phyloP scores from a whole-genome alignment of 1,140 invertebrate genomes.

The Lutraria rhynchaena region DNA sequence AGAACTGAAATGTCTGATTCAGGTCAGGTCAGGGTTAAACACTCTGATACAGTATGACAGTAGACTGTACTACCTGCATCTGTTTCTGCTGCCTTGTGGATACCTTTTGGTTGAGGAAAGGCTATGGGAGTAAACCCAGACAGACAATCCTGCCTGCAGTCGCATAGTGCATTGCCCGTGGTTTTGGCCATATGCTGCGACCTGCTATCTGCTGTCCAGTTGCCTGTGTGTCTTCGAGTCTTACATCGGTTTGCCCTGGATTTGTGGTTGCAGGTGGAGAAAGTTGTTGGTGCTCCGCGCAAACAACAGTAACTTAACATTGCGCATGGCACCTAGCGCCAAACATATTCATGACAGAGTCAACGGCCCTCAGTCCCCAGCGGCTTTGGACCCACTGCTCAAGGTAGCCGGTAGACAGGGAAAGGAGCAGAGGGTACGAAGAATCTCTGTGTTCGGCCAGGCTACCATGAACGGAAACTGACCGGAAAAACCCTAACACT shows the following conservation, averaged over 20 bases:
- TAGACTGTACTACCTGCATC: too few relatives aligned
- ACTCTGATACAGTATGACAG: too few relatives aligned
- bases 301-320: slow-evolving; percentile 8
- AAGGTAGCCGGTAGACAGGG: slow-evolving; percentile 7
- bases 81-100: too few relatives aligned
- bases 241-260: not conserved
- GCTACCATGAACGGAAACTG: too few relatives aligned
- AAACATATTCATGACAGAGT: slow-evolving; percentile 4
- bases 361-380: slow-evolving; percentile 6
- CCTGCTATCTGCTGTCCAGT: too few relatives aligned
- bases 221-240: slow-evolving; percentile 2
- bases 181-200: slow-evolving; percentile 3
- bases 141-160: too few relatives aligned
- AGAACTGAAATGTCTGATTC: too few relatives aligned
- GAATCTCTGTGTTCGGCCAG: not conserved
- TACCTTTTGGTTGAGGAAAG: too few relatives aligned
- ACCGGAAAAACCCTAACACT: not conserved
- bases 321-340: too few relatives aligned
- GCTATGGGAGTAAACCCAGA: too few relatives aligned
- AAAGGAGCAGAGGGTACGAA: slow-evolving; percentile 7
- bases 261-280: not conserved
- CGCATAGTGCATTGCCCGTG: too few relatives aligned
- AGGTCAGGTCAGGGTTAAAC: too few relatives aligned
- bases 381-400: slow-evolving; percentile 2
- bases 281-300: not conserved